These are phyloP conservation scores for Sebastes hubbsi DNA, from an alignment of 2,797 vertebrate species.

Conservation along the genomic window DNA sequence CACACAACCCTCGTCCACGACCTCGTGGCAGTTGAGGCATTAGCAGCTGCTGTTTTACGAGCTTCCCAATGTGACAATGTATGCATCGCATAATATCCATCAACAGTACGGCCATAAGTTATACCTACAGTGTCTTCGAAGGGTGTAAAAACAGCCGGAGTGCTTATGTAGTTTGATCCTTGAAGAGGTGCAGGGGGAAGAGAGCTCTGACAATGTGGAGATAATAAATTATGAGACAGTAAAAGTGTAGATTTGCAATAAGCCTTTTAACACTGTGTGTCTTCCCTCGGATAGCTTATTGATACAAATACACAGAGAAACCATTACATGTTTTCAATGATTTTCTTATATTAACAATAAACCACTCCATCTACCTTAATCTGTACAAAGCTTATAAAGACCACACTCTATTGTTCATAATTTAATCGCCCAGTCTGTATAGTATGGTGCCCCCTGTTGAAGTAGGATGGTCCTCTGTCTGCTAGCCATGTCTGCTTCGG, in stretches of 20 bases:
- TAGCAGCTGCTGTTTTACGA: conserved; percentile 77
- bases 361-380: neutral
- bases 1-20: conserved; percentile 48
- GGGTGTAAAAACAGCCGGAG: conserved; percentile 28
- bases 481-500: neutral
- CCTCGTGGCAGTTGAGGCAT: conserved; percentile 58
- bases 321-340: neutral
- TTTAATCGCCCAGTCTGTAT: neutral
- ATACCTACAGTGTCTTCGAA: conserved; percentile 5
- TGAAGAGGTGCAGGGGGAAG: neutral
- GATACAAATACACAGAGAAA: neutral
- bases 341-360: neutral
- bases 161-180: conserved; percentile 12
- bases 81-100: conserved; percentile 37
- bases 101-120: conserved; percentile 26
- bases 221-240: conserved; percentile 3
- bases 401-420: neutral
- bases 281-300: neutral
- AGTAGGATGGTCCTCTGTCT: neutral
- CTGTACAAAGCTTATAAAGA: neutral
- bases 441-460: conserved; percentile 15
- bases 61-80: conserved; percentile 61
- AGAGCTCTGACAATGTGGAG: neutral
- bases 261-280: neutral
- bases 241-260: neutral